Evolutionary conservation across 2,113 vertebrate genomes (phyloP).

Genomic region (Anoplopoma fimbria): DNA sequence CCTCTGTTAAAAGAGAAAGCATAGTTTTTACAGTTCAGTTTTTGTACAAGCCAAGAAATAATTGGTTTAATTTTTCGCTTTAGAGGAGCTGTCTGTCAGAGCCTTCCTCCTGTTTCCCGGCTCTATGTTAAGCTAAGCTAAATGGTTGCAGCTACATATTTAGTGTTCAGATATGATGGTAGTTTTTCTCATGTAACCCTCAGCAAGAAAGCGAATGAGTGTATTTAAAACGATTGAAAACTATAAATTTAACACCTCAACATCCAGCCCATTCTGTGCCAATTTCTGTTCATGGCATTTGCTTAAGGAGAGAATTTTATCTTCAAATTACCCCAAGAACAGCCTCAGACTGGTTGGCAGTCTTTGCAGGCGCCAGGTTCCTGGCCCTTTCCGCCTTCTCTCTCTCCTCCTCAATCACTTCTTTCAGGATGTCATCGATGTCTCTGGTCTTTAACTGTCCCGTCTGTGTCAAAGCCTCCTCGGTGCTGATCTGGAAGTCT

Average conservation of each 20-base stretch:
- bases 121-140: no score
- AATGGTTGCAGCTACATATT: neutral
- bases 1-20: no score
- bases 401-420: slow-evolving; percentile 73
- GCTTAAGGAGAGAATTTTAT: neutral
- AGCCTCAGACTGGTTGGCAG: slow-evolving; percentile 38
- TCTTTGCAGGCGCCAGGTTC: slow-evolving; percentile 28
- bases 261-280: no score
- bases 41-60: no score
- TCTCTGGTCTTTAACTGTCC: slow-evolving; percentile 52
- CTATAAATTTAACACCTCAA: neutral
- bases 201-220: neutral
- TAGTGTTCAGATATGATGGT: neutral
- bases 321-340: slow-evolving; percentile 60
- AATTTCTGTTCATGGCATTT: neutral
- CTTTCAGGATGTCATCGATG: slow-evolving; percentile 75
- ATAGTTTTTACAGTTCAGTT: no score
- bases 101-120: no score
- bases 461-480: slow-evolving; percentile 54
- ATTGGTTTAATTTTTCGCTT: no score
- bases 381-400: slow-evolving; percentile 58
- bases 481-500: slow-evolving; percentile 52
- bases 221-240: neutral
- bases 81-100: no score
- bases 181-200: neutral